These are phyloP conservation scores for Ophion slaviceki DNA, from an alignment of 2,888 invertebrate genomes.

Conservation along the genomic window DNA sequence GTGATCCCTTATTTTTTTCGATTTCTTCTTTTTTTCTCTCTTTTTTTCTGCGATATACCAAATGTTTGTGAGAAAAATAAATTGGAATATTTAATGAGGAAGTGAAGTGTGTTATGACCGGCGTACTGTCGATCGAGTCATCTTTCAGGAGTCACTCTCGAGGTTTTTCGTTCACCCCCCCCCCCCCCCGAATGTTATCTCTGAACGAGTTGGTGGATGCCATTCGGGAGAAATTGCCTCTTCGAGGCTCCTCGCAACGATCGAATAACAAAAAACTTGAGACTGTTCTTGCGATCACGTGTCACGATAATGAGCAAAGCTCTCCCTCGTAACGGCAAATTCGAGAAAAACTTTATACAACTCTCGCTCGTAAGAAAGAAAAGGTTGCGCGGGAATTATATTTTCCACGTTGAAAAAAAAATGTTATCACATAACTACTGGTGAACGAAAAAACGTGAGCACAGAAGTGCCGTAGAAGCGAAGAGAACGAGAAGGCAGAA, in stretches of 20 bases:
- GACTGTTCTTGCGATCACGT: too few species aligned
- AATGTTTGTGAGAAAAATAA: slow-evolving; percentile 11
- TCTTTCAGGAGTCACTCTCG: background rate
- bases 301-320: too few species aligned
- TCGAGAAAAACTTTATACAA: background rate
- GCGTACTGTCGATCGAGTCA: slow-evolving; percentile 47
- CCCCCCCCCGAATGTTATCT: background rate
- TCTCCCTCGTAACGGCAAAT: background rate
- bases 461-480: background rate
- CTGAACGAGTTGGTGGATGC: background rate
- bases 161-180: background rate
- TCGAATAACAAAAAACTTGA: too few species aligned
- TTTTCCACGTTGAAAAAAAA: background rate
- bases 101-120: background rate
- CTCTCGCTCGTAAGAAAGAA: background rate
- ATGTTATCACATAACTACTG: background rate
- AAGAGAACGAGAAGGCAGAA: slow-evolving; percentile 7
- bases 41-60: background rate
- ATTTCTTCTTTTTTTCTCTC: background rate
- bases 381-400: background rate
- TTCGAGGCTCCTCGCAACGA: background rate
- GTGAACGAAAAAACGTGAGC: background rate
- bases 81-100: slow-evolving; percentile 29
- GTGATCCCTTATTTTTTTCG: slow-evolving; percentile 3
- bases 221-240: background rate